These are phyloP conservation scores for Drosophila nigrodunni DNA, from an alignment of 1,140 invertebrate genomes.

Conservation along the genomic window DNA sequence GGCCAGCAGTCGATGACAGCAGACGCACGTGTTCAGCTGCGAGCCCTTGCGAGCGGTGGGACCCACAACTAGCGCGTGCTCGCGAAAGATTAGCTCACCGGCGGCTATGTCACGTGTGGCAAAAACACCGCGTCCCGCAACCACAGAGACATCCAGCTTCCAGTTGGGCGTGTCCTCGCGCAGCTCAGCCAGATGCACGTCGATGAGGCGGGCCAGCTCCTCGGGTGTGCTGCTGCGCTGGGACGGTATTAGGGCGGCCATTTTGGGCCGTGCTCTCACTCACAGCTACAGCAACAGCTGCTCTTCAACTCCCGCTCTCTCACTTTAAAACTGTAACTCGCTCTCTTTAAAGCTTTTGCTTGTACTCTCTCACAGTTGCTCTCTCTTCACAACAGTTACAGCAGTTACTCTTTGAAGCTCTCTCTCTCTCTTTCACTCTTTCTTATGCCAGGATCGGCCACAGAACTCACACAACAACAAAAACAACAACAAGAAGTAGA, in stretches of 20 bases:
- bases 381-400: not conserved
- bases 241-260: constrained; percentile 72
- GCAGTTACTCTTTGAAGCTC: not conserved
- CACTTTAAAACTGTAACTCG: not conserved
- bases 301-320: not conserved
- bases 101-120: constrained; percentile 87
- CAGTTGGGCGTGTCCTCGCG: constrained; percentile 72
- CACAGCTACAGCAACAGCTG: not conserved
- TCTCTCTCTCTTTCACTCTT: not conserved
- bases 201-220: constrained; percentile 75
- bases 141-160: constrained; percentile 65
- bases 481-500: not conserved
- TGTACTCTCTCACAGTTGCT: not conserved
- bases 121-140: constrained; percentile 87
- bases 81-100: constrained; percentile 89
- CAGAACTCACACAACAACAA: constrained; percentile 7
- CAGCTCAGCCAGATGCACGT: constrained; percentile 75
- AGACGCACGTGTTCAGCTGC: constrained; percentile 76
- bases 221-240: constrained; percentile 69
- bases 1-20: constrained; percentile 78
- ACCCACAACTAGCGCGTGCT: constrained; percentile 88
- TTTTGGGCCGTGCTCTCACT: constrained; percentile 55
- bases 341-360: not conserved
- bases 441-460: constrained; percentile 1
- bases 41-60: constrained; percentile 85